Conservation (phyloP, 2,797 vertebrate species). For the Syndactyla subalaris region DNA sequence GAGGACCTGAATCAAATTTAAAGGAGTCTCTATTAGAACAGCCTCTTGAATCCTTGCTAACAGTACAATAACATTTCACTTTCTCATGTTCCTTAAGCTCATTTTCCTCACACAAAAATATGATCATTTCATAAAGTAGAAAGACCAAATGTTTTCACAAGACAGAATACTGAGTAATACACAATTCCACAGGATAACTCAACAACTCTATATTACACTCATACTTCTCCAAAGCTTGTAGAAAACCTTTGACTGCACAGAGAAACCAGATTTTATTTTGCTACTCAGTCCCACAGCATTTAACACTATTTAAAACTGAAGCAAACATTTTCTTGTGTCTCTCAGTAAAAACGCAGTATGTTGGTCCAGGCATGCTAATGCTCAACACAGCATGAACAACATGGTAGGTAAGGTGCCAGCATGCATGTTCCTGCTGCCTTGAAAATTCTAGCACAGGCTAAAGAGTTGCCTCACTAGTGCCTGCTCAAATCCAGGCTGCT, state of each 20-base stretch:
- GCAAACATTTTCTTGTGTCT: not conserved
- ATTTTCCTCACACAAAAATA: not conserved
- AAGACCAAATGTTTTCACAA: not conserved
- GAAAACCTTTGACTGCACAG: not conserved
- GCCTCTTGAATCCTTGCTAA: not conserved
- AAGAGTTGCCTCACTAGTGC: not conserved
- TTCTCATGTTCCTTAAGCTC: not conserved
- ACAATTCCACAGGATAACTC: not conserved
- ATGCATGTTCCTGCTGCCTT: not conserved
- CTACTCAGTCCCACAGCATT: not conserved
- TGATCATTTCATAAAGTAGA: not conserved
- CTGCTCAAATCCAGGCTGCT: not conserved
- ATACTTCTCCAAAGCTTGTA: not conserved
- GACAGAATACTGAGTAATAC: not conserved
- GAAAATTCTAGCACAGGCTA: not conserved
- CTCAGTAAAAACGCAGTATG: fast-evolving
- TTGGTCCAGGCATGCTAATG: not conserved
- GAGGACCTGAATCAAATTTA: not conserved
- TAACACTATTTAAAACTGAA: not conserved
- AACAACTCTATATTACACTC: not conserved
- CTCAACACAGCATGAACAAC: not conserved
- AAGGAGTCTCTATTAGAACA: not conserved
- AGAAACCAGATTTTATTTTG: not conserved
- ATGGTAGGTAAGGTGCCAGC: not conserved
- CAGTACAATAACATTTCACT: not conserved